These are phyloP conservation scores for Drosophila watanabei DNA, from an alignment of 1,140 invertebrate genomes.

Conservation along the genomic window DNA sequence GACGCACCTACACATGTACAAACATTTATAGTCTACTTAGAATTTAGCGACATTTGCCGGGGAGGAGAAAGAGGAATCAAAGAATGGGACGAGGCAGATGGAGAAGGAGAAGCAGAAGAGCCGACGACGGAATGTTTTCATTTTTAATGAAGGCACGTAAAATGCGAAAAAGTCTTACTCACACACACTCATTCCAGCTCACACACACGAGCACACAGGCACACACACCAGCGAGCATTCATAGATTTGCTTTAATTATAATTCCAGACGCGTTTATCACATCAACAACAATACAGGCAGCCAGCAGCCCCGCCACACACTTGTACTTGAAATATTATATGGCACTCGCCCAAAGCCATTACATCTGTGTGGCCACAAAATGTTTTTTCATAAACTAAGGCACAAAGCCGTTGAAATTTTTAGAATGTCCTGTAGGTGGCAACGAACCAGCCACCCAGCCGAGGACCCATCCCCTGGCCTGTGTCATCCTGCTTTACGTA, in stretches of 20 bases:
- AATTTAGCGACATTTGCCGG: conserved; percentile 66
- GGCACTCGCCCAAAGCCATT: conserved; percentile 44
- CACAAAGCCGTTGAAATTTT: conserved; percentile 60
- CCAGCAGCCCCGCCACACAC: conserved; percentile 29
- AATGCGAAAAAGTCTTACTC: conserved; percentile 75
- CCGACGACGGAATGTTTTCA: conserved; percentile 76
- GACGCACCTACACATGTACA: conserved; percentile 43
- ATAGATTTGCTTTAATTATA: conserved; percentile 84
- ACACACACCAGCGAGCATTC: conserved; percentile 53
- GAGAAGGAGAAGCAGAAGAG: conserved; percentile 23
- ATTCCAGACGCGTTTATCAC: conserved; percentile 84
- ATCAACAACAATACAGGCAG: conserved; percentile 75
- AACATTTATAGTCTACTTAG: conserved; percentile 81
- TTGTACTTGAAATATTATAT: conserved; percentile 77
- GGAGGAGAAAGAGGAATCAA: conserved; percentile 11
- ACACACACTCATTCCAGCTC: conserved; percentile 6
- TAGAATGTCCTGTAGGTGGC: conserved; percentile 61
- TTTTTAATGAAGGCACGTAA: conserved; percentile 85
- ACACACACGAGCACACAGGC: conserved; percentile 15
- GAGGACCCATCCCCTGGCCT: neutral
- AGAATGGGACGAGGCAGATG: conserved; percentile 9
- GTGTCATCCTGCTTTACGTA: conserved; percentile 33
- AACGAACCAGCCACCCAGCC: conserved; percentile 6
- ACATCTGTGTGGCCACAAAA: conserved; percentile 70
- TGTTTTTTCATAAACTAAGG: conserved; percentile 73